Base-by-base conservation (phyloP, 2,113 vertebrate species). In the Amblyopsis rosae region DNA sequence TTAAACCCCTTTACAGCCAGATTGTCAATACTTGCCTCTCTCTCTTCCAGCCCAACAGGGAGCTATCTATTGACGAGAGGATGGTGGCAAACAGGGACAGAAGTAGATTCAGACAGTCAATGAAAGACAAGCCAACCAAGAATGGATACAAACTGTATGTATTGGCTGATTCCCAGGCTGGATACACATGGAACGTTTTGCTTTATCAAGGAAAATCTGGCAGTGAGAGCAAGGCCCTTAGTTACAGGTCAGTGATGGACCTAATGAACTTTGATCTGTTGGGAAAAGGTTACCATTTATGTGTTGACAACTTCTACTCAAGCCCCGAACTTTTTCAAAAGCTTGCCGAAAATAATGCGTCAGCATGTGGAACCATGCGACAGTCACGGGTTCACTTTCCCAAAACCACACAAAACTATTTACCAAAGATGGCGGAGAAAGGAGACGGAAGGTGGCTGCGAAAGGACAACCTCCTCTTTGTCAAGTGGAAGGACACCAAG, bases 181-280 rank as follows among this genome's bases (percentile, higher is more conserved):
- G 54, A 1, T 78, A 82, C 64, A 75, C 72, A 2, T 78, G 59
- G 62, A 75, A 74, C 49, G 75, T 82, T 64, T 62, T 33, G 1
- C 48, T 76, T 2, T 76, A 73, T 11, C 16, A 47, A 10, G 63
- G 73, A 2, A 26, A 26, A 26, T 26, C 26, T 26, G 26, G 26
- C 2, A 41, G 56, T 3, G 10, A 15, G 10, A 54, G 64, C 3
- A 66, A 73, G 33, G 75, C 67, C 0, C 55, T 75, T 3, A 45
- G 35, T 19, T 69, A 62, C 10, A 41, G 62, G 58, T 13, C 64
- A 0, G 69, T 76, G 12, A 75, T 69, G 26, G 58, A 51, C 55
- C 56, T 76, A 4, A 26, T 76, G 15, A 46, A 46, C 10, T 12
- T 45, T 19, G 16, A 62, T 4, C 11, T 58, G 9, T 62, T 82